phyloP scores from a whole-genome alignment of 2,797 vertebrate species.

The Chanos chanos region DNA sequence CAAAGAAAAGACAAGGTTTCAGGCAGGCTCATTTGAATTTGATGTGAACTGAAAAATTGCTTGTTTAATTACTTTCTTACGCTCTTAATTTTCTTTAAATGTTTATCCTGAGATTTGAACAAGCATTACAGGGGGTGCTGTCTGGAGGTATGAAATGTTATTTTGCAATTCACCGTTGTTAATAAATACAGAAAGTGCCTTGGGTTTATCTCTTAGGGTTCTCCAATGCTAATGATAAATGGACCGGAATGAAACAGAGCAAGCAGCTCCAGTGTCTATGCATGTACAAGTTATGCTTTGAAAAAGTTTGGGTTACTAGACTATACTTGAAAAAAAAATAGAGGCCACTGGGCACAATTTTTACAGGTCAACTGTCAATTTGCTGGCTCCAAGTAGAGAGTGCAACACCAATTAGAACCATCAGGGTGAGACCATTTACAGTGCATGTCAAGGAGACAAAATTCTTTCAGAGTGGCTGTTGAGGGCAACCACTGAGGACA shows the following conservation, averaged over 20 bases:
- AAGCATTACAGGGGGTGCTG: background rate
- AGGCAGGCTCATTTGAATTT: no score
- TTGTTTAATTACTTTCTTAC: constrained; percentile 4
- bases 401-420: constrained; percentile 43
- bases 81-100: background rate
- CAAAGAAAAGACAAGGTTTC: background rate
- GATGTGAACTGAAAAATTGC: no score
- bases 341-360: constrained; percentile 42
- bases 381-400: constrained; percentile 43
- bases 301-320: constrained; percentile 18
- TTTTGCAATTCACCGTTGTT: no score
- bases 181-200: constrained; percentile 19
- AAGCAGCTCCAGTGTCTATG: constrained; percentile 2
- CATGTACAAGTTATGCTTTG: constrained; percentile 23
- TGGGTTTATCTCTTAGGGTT: constrained; percentile 13
- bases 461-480: constrained; percentile 42
- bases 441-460: constrained; percentile 12
- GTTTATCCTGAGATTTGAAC: constrained; percentile 1
- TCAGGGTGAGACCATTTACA: constrained; percentile 16
- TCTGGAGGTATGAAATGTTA: no score
- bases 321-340: constrained; percentile 35
- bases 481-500: constrained; percentile 40
- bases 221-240: constrained; percentile 13
- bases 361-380: constrained; percentile 55
- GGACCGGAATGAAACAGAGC: constrained; percentile 13